Evolutionary conservation across 2,797 vertebrate genomes (phyloP).

Genomic region (Sphaeramia orbicularis): DNA sequence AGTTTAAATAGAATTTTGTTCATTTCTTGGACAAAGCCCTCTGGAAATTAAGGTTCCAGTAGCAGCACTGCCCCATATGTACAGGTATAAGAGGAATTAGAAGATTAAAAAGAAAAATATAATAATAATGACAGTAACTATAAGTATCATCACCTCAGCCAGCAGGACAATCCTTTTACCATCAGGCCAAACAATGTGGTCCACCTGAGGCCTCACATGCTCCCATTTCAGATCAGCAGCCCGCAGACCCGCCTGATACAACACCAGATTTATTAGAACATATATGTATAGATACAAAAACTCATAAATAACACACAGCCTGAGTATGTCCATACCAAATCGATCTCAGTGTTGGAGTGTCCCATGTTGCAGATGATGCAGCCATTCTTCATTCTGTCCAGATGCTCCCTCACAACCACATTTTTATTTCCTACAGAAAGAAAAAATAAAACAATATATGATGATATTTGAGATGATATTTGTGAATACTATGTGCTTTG

Average conservation of each 20-base stretch:
- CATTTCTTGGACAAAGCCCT: no score
- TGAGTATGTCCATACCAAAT: conserved; percentile 73
- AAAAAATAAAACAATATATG: neutral
- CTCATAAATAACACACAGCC: neutral
- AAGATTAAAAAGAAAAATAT: no score
- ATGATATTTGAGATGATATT: no score
- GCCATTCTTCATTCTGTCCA: conserved; percentile 95
- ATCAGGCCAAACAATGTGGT: conserved; percentile 95
- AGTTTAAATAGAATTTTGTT: no score
- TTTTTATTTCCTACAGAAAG: conserved; percentile 91
- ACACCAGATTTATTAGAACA: neutral
- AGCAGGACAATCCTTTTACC: conserved; percentile 93
- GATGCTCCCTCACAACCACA: conserved; percentile 91
- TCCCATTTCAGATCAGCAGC: conserved; percentile 93
- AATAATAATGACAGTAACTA: no score
- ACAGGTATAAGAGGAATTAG: no score
- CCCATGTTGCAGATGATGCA: conserved; percentile 91
- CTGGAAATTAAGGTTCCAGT: no score
- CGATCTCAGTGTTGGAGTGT: conserved; percentile 87
- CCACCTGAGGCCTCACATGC: conserved; percentile 91
- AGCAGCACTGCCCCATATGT: no score
- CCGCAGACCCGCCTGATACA: conserved; percentile 88
- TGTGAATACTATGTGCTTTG: no score
- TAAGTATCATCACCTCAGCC: conserved; percentile 89
- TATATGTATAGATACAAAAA: neutral